phyloP scores from a whole-genome alignment of 2,797 vertebrate genomes.

The Cygnus olor region DNA sequence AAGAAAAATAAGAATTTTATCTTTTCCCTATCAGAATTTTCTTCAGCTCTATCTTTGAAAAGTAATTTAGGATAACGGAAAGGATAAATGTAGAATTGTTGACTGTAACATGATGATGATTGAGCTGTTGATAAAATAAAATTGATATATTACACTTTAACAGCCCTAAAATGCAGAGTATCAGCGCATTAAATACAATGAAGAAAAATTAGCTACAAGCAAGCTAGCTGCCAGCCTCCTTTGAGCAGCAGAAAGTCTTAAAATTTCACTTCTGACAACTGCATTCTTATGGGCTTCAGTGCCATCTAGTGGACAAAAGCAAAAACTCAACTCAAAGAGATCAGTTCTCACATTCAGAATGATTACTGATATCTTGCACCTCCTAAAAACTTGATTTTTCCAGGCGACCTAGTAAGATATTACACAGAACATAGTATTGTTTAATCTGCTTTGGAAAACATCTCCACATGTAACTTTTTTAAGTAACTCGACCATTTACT shows the following conservation, averaged over 20 bases:
- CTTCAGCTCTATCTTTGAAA: not conserved
- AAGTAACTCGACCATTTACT: not conserved
- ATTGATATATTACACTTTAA: not conserved
- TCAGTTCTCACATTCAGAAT: not conserved
- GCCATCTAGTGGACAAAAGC: constrained; percentile 55
- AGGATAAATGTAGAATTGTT: not conserved
- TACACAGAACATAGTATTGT: not conserved
- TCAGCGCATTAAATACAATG: no score
- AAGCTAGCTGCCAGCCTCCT: not conserved
- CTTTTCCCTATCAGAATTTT: not conserved
- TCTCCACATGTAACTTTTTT: not conserved
- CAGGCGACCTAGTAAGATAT: not conserved
- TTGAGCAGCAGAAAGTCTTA: not conserved
- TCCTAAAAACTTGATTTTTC: not conserved
- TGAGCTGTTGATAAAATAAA: not conserved
- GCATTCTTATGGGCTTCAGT: not conserved
- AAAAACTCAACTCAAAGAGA: not conserved
- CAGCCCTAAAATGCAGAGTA: not conserved
- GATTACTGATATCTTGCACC: accelerated
- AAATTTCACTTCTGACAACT: not conserved
- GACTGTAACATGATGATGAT: not conserved
- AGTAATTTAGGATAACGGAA: not conserved
- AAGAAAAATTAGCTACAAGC: not conserved
- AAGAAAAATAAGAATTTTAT: not conserved
- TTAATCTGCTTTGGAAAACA: not conserved